Evolutionary conservation across 2,888 invertebrate species (phyloP).

Genomic region (Scrobipalpa costella): DNA sequence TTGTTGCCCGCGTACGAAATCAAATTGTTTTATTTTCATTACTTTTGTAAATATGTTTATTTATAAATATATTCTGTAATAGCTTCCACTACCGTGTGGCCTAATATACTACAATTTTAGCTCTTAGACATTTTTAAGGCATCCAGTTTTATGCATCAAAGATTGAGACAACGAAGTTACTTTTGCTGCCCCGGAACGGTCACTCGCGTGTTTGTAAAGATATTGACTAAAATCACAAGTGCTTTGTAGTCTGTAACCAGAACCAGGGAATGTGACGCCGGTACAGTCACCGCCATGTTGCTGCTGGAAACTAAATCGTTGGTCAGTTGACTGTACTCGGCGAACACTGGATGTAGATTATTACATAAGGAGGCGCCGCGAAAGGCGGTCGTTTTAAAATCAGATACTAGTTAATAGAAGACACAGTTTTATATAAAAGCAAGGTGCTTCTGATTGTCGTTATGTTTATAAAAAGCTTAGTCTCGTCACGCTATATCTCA

Average conservation of each 20-base stretch:
- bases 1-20: constrained; percentile 36
- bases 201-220: constrained; percentile 9
- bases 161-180: constrained; percentile 32
- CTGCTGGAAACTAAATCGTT: background rate
- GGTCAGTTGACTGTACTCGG: constrained; percentile 2
- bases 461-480: constrained; percentile 46
- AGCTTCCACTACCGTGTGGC: constrained; percentile 40
- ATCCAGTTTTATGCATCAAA: constrained; percentile 19
- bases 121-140: constrained; percentile 27
- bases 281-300: background rate
- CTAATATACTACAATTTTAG: constrained; percentile 37
- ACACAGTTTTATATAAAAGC: constrained; percentile 37
- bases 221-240: constrained; percentile 33
- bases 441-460: constrained; percentile 52
- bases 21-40: constrained; percentile 25
- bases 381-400: constrained; percentile 8
- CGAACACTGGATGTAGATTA: constrained; percentile 22
- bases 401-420: constrained; percentile 8
- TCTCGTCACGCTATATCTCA: too few species aligned
- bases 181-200: constrained; percentile 28
- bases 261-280: constrained; percentile 28
- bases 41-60: constrained; percentile 46
- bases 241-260: constrained; percentile 36
- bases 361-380: background rate
- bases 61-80: constrained; percentile 37